Percentiles rank a stretch among this genome's conserved stretches.
Conservation (phyloP, 2,888 invertebrate species). For the Drosophila cognata region DNA sequence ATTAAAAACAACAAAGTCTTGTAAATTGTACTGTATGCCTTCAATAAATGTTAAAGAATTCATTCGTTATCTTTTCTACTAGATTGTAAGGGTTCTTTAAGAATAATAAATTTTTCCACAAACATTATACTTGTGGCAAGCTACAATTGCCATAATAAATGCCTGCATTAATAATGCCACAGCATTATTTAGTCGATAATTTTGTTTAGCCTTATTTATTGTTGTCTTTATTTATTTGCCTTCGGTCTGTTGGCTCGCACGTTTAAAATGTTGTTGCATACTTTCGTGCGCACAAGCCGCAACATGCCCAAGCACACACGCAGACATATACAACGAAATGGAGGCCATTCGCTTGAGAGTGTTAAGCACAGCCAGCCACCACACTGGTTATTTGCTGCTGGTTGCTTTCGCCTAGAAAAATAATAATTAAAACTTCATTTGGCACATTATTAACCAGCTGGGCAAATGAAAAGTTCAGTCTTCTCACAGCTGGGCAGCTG, state of each 20-base stretch:
- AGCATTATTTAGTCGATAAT: slow-evolving; percentile 23
- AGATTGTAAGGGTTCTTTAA: background rate
- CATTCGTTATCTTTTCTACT: background rate
- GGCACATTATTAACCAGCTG: slow-evolving; percentile 40
- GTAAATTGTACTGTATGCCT: background rate
- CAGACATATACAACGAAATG: background rate
- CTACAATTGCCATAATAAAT: background rate
- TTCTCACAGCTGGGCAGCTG: slow-evolving; percentile 8
- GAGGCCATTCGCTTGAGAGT: slow-evolving; percentile 4
- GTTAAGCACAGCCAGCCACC: slow-evolving; percentile 23
- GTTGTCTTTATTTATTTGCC: slow-evolving; percentile 8
- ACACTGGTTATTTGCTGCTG: slow-evolving; percentile 27
- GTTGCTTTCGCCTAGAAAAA: slow-evolving; percentile 41
- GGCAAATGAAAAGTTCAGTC: slow-evolving; percentile 40
- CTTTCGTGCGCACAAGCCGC: slow-evolving; percentile 32
- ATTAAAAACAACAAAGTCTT: background rate
- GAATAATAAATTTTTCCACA: background rate
- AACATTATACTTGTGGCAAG: background rate
- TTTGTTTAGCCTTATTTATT: background rate
- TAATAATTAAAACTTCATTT: slow-evolving; percentile 61
- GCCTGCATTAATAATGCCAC: slow-evolving; percentile 2
- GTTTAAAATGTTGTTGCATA: slow-evolving; percentile 41
- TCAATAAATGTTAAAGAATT: background rate
- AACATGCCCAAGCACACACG: background rate
- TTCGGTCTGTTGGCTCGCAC: slow-evolving; percentile 11